Evolutionary conservation across 2,113 vertebrate genomes (phyloP), one percentile per base, ranked within the genome.

Genomic region (Cebus imitator): DNA sequence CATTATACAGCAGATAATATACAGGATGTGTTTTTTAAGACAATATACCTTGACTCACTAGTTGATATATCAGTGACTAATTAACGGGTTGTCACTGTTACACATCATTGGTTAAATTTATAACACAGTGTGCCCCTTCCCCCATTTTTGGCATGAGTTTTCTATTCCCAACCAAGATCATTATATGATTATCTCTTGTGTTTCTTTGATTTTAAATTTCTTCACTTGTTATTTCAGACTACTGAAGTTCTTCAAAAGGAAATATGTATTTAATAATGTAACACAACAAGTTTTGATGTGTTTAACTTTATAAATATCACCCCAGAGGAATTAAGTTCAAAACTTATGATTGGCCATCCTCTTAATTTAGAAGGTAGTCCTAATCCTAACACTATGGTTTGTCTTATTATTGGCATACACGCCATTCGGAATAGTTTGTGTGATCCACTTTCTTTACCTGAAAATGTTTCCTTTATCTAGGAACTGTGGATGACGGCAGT

Each of bases 171-270:
- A 6, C 2, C 23, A 70, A 52, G 45, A 85, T 64, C 18, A 30
- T 89, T 89, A 57, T 45, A 55, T 82, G 50, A 20, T 90, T 94
- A 82, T 48, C 48, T 85, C 43, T 83, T 86, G 12, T 6, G 61
- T 82, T 95, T 86, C 50, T 95, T 52, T 45, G n/a, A 18, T 82
- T 92, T 30, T 85, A 23, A 85, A 79, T 79, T 45, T 85, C 79
- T 48, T 78, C 66, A 50, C 1, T 85, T 85, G 14, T 91, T 73
- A 80, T 93, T 89, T 70, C 37, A 73, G 45, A 18, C 12, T 52
- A 57, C 21, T 68, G 25, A 89, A 94, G n/a, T 94, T 30, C 79
- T 96, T 94, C 94, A 76, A 82, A 91, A 86, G 84, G 43, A 92
- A 81, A 48, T 57, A 9, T 83, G 35, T 18, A 32, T 92, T 83